phyloP scores from a whole-genome alignment of 2,797 vertebrate species.

The Lates japonicus region DNA sequence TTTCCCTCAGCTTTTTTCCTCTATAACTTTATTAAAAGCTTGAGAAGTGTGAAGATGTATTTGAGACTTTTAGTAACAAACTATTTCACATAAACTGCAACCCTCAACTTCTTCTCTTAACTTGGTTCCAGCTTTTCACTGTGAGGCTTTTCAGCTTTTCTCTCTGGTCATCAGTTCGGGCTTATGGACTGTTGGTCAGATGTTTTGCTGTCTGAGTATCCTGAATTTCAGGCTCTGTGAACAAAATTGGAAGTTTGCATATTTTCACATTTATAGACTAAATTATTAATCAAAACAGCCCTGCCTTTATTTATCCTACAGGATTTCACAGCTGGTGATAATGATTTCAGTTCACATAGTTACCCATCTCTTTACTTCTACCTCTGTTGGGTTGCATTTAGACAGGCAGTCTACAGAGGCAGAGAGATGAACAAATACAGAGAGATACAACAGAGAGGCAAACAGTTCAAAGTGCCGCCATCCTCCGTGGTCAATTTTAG shows the following conservation, averaged over 20 bases:
- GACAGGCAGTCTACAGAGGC: not conserved
- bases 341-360: not conserved
- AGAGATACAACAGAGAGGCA: not conserved
- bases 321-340: not conserved
- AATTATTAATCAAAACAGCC: not conserved
- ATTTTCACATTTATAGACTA: not conserved
- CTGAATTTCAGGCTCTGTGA: not conserved
- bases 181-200: not conserved
- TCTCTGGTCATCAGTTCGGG: not conserved
- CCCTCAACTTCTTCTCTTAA: too few species aligned
- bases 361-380: not conserved
- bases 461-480: slow-evolving; percentile 7
- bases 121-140: not conserved
- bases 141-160: not conserved
- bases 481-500: not conserved
- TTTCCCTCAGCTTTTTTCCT: not conserved
- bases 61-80: not conserved
- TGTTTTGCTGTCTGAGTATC: not conserved
- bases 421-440: not conserved
- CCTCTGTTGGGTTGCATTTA: not conserved
- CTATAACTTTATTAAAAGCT: not conserved
- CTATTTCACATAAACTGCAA: not conserved
- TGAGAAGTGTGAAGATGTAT: not conserved
- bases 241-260: too few species aligned
- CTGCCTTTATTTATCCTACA: not conserved